Base-by-base conservation (phyloP, 2,797 vertebrate species). In the Scomberomorus guttatus region DNA sequence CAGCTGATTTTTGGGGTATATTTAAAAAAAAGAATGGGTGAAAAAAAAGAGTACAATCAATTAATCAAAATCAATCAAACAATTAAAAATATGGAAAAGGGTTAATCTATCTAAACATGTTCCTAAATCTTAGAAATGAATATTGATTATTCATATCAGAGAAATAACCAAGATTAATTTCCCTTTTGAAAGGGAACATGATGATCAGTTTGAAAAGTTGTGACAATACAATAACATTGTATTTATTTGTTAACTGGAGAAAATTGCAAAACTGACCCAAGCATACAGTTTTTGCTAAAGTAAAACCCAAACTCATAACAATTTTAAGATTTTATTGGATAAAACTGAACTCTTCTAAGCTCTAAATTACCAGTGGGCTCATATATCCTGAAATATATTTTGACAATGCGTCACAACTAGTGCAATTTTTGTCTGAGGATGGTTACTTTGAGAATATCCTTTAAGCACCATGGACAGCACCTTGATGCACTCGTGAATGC, bases 401-500 rank as follows among this genome's bases (percentile, higher is more conserved):
- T 46, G 10, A n/a, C 25, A 22, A 9, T 50, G 12, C 25, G 55
- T 18, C 37, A 58, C n/a, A 27, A 9, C 4, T 44, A 8, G 5
- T 15, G 0, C 9, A 9, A 20, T n/a, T 48, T 14, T 6, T 34
- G 34, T 29, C 13, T 5, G 14, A 27, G 18, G 57, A 25, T 22
- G 61, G 5, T 34, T 22, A 32, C 22, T 54, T 20, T 14, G 12
- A 66, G 25, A 6, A 24, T 55, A 4, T 4, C 24, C 15, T 52
- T 9, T 60, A 22, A 69, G 12, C 46, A 79, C 60, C 27, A 20
- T 50, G 46, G n/a, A 32, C 32, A 79, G 27, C 27, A 69, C 48
- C 64, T 48, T 39, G 18, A 6, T 15, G 2, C 13, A 64, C 32
- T 20, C 9, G 24, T 27, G 18, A 32, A 24, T 58, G 3, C 5